Conservation (phyloP, 1,140 invertebrate species). For the Pogonomyrmex californicus region DNA sequence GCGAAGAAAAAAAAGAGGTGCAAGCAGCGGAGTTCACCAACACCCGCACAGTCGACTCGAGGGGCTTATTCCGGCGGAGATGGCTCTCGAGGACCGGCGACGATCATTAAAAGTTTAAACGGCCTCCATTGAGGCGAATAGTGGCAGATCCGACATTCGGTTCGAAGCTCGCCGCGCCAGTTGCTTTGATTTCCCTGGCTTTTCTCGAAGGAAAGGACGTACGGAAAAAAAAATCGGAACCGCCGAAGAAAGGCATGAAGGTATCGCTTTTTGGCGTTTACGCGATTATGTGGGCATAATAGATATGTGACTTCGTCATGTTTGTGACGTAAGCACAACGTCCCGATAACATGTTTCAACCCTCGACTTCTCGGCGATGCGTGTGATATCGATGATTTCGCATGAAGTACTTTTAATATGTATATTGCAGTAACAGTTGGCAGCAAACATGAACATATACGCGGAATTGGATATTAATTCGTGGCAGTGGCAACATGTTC, state of each 20-base stretch:
- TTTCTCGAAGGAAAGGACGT: conserved; percentile 35
- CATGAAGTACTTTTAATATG: conserved; percentile 3
- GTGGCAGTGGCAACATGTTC: neutral
- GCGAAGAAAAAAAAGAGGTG: neutral
- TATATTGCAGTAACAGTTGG: neutral
- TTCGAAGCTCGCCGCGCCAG: conserved; percentile 77
- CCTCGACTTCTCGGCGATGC: neutral
- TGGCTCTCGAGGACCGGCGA: conserved; percentile 77
- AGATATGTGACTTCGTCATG: neutral
- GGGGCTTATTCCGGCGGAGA: conserved; percentile 79
- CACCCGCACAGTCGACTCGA: conserved; percentile 69
- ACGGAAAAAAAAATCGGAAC: conserved; percentile 33
- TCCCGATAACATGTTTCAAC: neutral
- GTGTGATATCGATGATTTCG: neutral
- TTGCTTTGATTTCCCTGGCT: conserved; percentile 67
- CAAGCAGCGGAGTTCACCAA: conserved; percentile 28
- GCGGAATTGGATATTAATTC: neutral
- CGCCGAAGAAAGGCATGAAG: conserved; percentile 22
- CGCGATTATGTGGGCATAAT: conserved; percentile 3
- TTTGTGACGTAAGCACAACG: neutral
- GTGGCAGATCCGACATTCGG: conserved; percentile 78
- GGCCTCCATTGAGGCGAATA: conserved; percentile 79
- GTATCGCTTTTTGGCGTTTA: conserved; percentile 34
- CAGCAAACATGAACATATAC: neutral
- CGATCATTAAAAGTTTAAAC: conserved; percentile 85